These are phyloP conservation scores for Apodemia mormo DNA, from an alignment of 2,888 invertebrate genomes.

Conservation along the genomic window DNA sequence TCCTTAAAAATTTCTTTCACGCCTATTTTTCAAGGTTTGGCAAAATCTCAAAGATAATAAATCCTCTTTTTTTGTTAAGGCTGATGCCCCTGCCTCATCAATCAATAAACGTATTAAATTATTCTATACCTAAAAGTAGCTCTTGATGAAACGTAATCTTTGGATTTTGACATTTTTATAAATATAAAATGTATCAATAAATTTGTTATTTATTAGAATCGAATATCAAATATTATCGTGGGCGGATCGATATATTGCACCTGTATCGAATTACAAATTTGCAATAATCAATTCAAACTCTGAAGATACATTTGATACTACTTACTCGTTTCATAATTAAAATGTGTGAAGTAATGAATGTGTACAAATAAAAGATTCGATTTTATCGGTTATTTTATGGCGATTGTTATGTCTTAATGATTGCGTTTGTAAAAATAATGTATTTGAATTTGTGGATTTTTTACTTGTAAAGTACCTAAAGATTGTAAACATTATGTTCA, in stretches of 20 bases:
- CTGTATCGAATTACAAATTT: conserved; percentile 13
- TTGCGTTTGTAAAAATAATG: conserved; percentile 4
- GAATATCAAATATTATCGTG: conserved; percentile 39
- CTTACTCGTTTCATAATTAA: conserved; percentile 12
- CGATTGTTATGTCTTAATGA: conserved; percentile 14
- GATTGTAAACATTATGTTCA: background rate
- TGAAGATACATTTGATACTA: conserved; percentile 1
- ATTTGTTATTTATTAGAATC: conserved; percentile 38
- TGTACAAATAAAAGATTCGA: background rate
- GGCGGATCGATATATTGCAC: conserved; percentile 35
- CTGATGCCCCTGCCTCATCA: background rate
- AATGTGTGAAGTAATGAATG: conserved; percentile 14
- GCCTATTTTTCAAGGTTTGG: background rate
- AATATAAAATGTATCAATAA: conserved; percentile 37
- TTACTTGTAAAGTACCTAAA: background rate
- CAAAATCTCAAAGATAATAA: background rate
- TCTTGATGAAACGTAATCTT: conserved; percentile 14
- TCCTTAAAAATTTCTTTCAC: background rate
- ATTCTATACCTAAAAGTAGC: conserved; percentile 8
- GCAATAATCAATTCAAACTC: conserved; percentile 6
- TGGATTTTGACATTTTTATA: conserved; percentile 19
- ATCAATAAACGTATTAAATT: conserved; percentile 1
- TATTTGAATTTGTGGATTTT: background rate
- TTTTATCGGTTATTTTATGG: conserved; percentile 9
- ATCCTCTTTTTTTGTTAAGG: background rate